Percentiles rank a stretch among this genome's conserved stretches.
Conservation (phyloP, 2,113 vertebrate genomes). For the Charina bottae region DNA sequence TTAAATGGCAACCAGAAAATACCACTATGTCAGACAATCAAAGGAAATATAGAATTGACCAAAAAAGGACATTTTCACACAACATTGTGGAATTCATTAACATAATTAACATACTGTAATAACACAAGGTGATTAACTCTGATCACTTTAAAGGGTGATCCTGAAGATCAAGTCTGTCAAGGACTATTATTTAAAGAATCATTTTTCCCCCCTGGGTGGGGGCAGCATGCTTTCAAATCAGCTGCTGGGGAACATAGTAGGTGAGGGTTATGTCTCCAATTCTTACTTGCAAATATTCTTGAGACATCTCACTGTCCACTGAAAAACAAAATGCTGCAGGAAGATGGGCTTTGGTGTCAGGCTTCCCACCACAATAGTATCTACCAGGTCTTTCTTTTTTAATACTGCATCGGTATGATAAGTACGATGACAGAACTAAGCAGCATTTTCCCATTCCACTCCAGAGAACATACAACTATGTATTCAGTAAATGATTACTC, state of each 20-base stretch:
- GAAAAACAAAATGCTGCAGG: neutral
- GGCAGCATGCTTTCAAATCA: neutral
- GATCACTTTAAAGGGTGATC: neutral
- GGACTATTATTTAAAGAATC: neutral
- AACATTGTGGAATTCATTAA: neutral
- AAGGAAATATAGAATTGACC: neutral
- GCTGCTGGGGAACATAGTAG: neutral
- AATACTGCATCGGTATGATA: neutral
- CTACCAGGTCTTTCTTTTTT: neutral
- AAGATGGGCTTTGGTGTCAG: neutral
- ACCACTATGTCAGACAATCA: neutral
- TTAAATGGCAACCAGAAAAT: neutral
- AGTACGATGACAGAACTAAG: neutral
- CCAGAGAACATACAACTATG: neutral
- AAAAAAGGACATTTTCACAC: neutral
- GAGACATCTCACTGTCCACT: neutral
- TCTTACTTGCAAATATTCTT: neutral
- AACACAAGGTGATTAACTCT: neutral
- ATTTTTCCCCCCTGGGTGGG: neutral
- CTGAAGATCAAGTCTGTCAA: neutral
- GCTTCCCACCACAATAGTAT: neutral
- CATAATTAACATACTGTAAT: no score
- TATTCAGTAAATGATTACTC: neutral
- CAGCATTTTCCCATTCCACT: neutral
- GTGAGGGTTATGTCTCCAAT: neutral